phyloP scores from a whole-genome alignment of 2,113 vertebrate species.

The Xiphophorus couchianus region DNA sequence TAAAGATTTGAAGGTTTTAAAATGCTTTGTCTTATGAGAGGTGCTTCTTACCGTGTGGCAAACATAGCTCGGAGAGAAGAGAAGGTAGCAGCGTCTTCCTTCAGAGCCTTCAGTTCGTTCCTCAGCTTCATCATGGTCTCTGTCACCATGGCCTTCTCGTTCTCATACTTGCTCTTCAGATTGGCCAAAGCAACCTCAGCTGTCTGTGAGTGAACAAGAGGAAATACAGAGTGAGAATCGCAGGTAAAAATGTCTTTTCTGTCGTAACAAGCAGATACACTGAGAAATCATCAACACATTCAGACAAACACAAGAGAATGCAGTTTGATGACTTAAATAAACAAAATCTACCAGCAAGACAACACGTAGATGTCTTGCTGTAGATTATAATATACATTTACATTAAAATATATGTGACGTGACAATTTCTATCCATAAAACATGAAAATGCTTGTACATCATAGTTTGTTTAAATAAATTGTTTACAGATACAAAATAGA shows the following conservation, averaged over 20 bases:
- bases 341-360: no score
- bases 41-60: constrained; percentile 89
- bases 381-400: not conserved
- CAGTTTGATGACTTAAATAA: no score
- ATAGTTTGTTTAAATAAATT: no score
- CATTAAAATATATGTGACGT: no score
- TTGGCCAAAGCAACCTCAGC: constrained; percentile 97
- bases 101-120: constrained; percentile 96
- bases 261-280: not conserved
- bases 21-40: not conserved
- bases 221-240: constrained; percentile 43
- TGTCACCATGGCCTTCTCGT: constrained; percentile 96
- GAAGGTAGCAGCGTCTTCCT: constrained; percentile 97
- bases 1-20: not conserved
- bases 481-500: no score
- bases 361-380: no score
- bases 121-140: constrained; percentile 99
- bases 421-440: no score
- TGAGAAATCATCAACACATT: no score
- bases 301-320: no score
- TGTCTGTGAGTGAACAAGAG: constrained; percentile 79
- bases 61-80: constrained; percentile 98
- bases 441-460: no score
- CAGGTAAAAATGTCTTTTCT: constrained; percentile 1
- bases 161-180: constrained; percentile 99